Evolutionary conservation across 2,113 vertebrate genomes (phyloP).

Genomic region (Zosterops hypoxanthus): DNA sequence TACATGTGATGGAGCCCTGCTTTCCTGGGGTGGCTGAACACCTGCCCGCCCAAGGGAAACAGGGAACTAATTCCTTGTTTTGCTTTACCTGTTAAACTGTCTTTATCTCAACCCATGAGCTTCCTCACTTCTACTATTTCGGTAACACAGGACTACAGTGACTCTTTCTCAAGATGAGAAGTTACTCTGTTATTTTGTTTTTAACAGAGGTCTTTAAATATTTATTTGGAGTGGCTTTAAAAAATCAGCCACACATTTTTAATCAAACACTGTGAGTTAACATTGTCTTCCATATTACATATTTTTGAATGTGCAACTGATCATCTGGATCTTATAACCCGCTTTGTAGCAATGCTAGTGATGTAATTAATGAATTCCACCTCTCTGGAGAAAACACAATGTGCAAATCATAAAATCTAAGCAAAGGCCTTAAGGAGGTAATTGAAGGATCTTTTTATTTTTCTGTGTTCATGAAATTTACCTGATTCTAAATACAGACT

Average conservation of each 20-base stretch:
- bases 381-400: neutral
- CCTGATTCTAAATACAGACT: neutral
- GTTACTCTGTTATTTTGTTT: neutral
- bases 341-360: neutral
- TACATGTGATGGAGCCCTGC: neutral
- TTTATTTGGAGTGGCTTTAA: neutral
- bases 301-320: neutral
- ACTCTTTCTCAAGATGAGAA: neutral
- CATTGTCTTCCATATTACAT: neutral
- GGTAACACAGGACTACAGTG: neutral
- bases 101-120: neutral
- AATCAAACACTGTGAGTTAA: neutral
- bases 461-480: neutral
- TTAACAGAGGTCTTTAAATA: neutral
- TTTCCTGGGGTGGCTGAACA: neutral
- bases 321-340: neutral
- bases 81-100: neutral
- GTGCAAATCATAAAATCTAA: neutral
- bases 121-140: neutral
- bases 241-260: neutral
- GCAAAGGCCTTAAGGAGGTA: neutral
- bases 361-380: neutral
- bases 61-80: neutral
- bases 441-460: neutral
- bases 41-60: neutral